These are phyloP conservation scores for Pimpla rufipes DNA, from an alignment of 2,888 invertebrate genomes.

Conservation along the genomic window DNA sequence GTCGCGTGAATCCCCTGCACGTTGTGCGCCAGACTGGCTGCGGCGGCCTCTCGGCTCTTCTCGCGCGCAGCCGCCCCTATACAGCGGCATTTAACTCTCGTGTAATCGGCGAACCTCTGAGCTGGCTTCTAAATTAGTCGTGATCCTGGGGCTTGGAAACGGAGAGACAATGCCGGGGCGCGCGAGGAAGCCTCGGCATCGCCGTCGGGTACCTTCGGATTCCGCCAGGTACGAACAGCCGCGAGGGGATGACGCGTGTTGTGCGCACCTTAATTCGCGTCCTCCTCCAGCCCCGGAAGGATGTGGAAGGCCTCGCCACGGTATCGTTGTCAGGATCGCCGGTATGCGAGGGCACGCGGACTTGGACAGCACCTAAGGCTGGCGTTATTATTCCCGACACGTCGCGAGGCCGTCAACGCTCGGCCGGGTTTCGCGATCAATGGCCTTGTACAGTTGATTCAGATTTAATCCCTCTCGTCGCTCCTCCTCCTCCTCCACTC, in stretches of 20 bases:
- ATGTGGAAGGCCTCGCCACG: neutral
- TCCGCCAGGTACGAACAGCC: neutral
- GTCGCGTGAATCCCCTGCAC: neutral
- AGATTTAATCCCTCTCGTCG: constrained; percentile 62
- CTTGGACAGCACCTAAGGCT: constrained; percentile 17
- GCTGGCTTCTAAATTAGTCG: constrained; percentile 66
- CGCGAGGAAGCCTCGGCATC: neutral
- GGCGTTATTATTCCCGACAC: constrained; percentile 70
- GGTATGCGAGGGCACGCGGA: neutral
- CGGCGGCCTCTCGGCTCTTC: neutral
- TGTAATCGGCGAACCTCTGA: constrained; percentile 63
- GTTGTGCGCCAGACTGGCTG: constrained; percentile 6
- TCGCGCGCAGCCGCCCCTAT: constrained; percentile 13
- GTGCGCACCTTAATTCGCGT: neutral
- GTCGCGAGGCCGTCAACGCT: constrained; percentile 65
- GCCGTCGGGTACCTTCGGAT: neutral
- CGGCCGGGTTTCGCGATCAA: constrained; percentile 59
- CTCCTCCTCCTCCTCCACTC: no score
- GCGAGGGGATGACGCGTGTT: neutral
- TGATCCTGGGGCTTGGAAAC: constrained; percentile 39
- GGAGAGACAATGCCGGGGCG: constrained; percentile 16
- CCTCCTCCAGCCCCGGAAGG: neutral
- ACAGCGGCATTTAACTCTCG: constrained; percentile 59
- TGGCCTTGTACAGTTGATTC: constrained; percentile 66
- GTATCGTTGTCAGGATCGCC: neutral